Evolutionary conservation across 2,113 vertebrate genomes (phyloP).

Genomic region (Microtus ochrogaster): DNA sequence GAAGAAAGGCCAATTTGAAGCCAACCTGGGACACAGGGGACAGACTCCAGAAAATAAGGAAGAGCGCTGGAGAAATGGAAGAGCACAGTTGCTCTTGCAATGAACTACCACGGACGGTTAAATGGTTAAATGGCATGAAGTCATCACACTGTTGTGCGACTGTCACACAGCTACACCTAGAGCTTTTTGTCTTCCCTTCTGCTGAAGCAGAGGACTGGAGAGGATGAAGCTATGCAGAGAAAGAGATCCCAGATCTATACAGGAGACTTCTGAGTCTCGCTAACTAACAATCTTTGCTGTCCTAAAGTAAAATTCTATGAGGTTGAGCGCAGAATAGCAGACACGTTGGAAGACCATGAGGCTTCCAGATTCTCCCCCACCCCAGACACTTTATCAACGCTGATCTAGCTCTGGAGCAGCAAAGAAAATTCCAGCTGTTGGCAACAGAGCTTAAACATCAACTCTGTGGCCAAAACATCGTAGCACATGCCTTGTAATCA

Average conservation of each 20-base stretch:
- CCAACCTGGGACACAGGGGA: background rate
- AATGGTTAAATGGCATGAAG: background rate
- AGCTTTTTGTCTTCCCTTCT: background rate
- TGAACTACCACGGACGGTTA: background rate
- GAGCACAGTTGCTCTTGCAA: too few relatives aligned
- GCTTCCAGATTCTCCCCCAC: background rate
- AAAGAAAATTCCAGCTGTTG: background rate
- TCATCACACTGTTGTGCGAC: background rate
- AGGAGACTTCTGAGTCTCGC: background rate
- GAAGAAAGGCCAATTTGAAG: background rate
- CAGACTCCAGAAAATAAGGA: background rate
- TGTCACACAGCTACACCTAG: too few relatives aligned
- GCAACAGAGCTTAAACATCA: background rate
- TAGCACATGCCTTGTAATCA: background rate
- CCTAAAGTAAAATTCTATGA: background rate
- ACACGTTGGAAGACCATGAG: background rate
- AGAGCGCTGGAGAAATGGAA: background rate
- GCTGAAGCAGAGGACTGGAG: background rate
- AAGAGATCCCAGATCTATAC: background rate
- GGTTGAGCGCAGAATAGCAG: background rate
- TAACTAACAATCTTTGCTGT: background rate
- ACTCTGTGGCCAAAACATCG: background rate
- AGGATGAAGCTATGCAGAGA: background rate
- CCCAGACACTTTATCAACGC: background rate
- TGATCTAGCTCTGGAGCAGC: background rate